phyloP scores from a whole-genome alignment of 2,113 vertebrate genomes.

The Callochromis pleurospilus region DNA sequence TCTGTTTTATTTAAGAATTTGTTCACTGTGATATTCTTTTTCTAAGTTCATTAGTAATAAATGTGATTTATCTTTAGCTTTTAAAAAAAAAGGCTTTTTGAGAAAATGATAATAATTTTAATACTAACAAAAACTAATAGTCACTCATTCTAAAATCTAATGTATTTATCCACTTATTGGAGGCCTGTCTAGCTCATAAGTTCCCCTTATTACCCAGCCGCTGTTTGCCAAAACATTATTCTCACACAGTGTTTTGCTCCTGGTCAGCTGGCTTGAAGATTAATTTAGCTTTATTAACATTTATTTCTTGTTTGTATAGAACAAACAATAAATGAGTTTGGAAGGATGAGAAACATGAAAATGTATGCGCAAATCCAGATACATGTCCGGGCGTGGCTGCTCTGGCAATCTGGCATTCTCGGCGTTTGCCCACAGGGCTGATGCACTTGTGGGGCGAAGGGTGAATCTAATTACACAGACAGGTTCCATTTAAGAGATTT shows the following conservation, averaged over 20 bases:
- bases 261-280: background rate
- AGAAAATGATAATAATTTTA: background rate
- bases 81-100: background rate
- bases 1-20: background rate
- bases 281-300: background rate
- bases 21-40: background rate
- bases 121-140: background rate
- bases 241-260: background rate
- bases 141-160: fast-evolving
- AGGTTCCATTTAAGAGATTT: background rate
- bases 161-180: background rate
- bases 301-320: background rate
- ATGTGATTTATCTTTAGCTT: background rate
- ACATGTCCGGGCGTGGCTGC: background rate
- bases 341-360: background rate
- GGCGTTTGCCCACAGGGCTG: background rate
- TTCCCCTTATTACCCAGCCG: fast-evolving
- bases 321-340: background rate
- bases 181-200: background rate
- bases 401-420: background rate
- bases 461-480: background rate
- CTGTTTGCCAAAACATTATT: background rate
- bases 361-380: background rate
- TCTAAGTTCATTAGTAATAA: background rate
- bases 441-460: background rate